Conservation (phyloP, 2,888 invertebrate genomes). For the Mesodorylaimus sp. region DNA sequence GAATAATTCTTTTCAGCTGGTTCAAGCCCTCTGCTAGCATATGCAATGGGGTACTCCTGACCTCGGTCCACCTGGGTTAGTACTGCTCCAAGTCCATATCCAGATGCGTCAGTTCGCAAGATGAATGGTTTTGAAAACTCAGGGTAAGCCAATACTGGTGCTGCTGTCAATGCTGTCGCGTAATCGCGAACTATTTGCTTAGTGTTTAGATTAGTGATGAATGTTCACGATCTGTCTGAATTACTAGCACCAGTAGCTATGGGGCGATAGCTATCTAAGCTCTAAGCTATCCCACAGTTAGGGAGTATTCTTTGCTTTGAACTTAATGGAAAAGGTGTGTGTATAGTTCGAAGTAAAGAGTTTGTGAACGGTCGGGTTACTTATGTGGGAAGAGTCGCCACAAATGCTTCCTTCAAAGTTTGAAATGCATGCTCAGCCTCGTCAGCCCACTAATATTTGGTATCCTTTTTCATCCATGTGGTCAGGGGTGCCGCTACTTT, state of each 20-base stretch:
- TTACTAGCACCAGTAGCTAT: too few relatives aligned
- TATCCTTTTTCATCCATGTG: constrained; percentile 1
- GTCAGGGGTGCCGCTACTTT: constrained; percentile 6
- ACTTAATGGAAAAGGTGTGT: too few relatives aligned
- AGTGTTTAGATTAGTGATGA: too few relatives aligned
- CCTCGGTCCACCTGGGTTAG: constrained; percentile 14
- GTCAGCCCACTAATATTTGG: constrained; percentile 13
- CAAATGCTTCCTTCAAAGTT: constrained; percentile 8
- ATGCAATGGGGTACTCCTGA: constrained; percentile 14
- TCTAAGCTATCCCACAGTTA: too few relatives aligned
- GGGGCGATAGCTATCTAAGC: too few relatives aligned
- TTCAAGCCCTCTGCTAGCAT: constrained; percentile 8
- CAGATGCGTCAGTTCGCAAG: constrained; percentile 21
- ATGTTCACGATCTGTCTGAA: too few relatives aligned
- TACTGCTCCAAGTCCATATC: constrained; percentile 19
- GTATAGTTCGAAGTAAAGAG: too few relatives aligned
- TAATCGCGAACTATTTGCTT: too few relatives aligned
- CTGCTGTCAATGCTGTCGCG: background rate
- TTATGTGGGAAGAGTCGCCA: too few relatives aligned
- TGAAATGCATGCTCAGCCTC: constrained; percentile 9
- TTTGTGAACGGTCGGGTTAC: too few relatives aligned
- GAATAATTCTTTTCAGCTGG: background rate
- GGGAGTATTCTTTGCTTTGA: too few relatives aligned
- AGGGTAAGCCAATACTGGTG: constrained; percentile 16
- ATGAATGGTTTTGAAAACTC: constrained; percentile 17